phyloP scores from a whole-genome alignment of 2,888 invertebrate genomes.

The Ophion costatus region DNA sequence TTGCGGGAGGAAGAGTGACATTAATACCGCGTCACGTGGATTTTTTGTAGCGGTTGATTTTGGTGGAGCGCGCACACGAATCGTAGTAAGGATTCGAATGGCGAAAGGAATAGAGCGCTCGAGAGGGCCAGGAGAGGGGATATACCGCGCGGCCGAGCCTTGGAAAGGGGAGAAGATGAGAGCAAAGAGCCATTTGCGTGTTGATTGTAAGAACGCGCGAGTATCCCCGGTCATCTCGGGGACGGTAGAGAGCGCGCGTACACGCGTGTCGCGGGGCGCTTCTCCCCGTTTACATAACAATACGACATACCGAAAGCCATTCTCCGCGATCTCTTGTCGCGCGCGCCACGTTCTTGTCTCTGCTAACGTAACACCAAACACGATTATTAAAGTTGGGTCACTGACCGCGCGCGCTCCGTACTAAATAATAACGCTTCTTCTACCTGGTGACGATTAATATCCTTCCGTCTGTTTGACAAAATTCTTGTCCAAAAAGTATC shows the following conservation, averaged over 20 bases:
- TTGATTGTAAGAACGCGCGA: constrained; percentile 65
- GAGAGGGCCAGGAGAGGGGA: constrained; percentile 20
- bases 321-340: not conserved
- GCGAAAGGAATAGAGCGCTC: constrained; percentile 13
- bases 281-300: constrained; percentile 47
- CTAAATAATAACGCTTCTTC: no score
- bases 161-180: constrained; percentile 39
- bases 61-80: not conserved
- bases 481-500: no score
- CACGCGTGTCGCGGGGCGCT: no score
- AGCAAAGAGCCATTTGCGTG: constrained; percentile 67
- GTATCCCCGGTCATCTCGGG: constrained; percentile 60
- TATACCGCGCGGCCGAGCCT: not conserved
- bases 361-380: not conserved
- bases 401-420: not conserved
- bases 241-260: no score
- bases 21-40: no score
- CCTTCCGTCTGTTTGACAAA: no score
- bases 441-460: no score
- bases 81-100: constrained; percentile 34
- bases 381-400: not conserved
- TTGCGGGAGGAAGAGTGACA: no score
- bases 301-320: constrained; percentile 12
- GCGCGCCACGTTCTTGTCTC: not conserved
- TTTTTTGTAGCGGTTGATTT: not conserved